Evolutionary conservation across 2,888 invertebrate genomes (phyloP).

Genomic region (Melitaea athalia): DNA sequence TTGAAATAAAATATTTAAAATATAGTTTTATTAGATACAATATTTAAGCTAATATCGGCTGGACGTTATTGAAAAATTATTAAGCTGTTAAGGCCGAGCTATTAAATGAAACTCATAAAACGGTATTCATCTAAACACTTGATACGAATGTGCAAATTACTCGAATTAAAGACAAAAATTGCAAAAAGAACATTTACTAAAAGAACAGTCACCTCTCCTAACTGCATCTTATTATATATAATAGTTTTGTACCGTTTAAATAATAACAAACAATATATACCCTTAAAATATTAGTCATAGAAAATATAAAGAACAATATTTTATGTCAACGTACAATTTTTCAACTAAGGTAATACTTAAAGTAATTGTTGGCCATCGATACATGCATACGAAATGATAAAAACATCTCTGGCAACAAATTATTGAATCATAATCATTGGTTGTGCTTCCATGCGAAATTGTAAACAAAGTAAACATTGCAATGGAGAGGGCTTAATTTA

Average conservation of each 20-base stretch:
- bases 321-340: neutral
- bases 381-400: constrained; percentile 10
- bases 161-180: too few relatives aligned
- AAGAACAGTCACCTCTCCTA: too few relatives aligned
- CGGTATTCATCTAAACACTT: too few relatives aligned
- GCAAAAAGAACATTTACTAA: too few relatives aligned
- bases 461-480: neutral
- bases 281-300: neutral
- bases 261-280: neutral
- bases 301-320: neutral
- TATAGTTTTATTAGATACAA: too few relatives aligned
- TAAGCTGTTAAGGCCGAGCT: too few relatives aligned
- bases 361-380: constrained; percentile 7
- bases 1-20: too few relatives aligned
- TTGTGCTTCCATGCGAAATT: constrained; percentile 1
- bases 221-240: neutral
- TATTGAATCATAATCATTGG: constrained; percentile 11
- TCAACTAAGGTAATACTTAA: constrained; percentile 1
- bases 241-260: neutral
- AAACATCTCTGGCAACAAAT: constrained; percentile 15
- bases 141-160: too few relatives aligned
- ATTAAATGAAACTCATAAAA: too few relatives aligned
- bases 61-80: too few relatives aligned
- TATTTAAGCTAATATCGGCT: too few relatives aligned
- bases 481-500: constrained; percentile 6